phyloP scores from a whole-genome alignment of 2,113 vertebrate species.

The Brienomyrus brachyistius region DNA sequence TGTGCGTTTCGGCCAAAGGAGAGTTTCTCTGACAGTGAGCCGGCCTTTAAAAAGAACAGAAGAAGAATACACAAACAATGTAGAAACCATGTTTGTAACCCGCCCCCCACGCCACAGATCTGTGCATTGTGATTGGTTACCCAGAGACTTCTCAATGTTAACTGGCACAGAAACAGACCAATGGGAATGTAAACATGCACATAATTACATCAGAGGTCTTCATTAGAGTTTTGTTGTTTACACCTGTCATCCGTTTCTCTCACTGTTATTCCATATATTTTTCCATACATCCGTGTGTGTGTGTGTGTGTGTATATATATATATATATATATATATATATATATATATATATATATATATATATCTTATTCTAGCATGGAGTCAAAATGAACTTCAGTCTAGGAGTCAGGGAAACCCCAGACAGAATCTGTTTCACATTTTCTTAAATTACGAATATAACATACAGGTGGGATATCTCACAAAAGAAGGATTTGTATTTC shows the following conservation, averaged over 20 bases:
- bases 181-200: not conserved
- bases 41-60: not conserved
- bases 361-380: not conserved
- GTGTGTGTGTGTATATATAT: too few species aligned
- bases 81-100: not conserved
- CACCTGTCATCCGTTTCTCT: not conserved
- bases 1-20: not conserved
- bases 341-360: not conserved
- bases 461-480: not conserved
- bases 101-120: not conserved
- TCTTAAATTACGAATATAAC: not conserved
- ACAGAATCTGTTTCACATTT: not conserved
- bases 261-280: not conserved
- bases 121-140: not conserved
- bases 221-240: not conserved
- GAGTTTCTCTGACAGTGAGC: not conserved
- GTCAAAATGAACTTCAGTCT: not conserved
- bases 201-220: not conserved
- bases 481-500: not conserved
- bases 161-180: not conserved
- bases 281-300: not conserved
- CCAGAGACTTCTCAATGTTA: not conserved
- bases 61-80: not conserved
- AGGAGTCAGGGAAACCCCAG: not conserved
- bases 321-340: too few species aligned